A percentile compares a stretch with the other conserved stretches of the same genome.
Evolutionary conservation across 2,113 vertebrate genomes (phyloP).

Genomic region (Heterocephalus glaber): DNA sequence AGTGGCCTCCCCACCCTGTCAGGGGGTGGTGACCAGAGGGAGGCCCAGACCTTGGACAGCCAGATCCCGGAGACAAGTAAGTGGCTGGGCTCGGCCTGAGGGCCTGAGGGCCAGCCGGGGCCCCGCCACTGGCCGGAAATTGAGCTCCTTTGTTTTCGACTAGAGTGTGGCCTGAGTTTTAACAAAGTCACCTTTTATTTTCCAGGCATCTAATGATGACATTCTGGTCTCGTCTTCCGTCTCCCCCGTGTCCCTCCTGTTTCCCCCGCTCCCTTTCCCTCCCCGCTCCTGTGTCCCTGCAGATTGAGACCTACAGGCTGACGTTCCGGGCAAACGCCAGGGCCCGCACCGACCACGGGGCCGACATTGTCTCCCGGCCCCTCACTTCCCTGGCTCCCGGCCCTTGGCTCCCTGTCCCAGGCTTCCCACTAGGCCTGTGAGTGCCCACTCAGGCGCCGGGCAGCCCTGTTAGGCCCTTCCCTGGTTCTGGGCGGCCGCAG

Average conservation of each 20-base stretch:
- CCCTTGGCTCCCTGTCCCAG: slow-evolving; percentile 77
- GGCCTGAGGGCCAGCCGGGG: slow-evolving; percentile 70
- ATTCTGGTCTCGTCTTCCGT: slow-evolving; percentile 92
- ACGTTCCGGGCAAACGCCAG: slow-evolving; percentile 93
- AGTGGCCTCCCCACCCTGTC: slow-evolving; percentile 84
- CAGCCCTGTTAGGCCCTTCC: not conserved
- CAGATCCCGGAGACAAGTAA: slow-evolving; percentile 98
- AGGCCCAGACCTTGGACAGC: slow-evolving; percentile 91
- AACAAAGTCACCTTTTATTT: slow-evolving; percentile 92
- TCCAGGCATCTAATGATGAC: slow-evolving; percentile 98
- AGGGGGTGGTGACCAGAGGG: slow-evolving; percentile 88
- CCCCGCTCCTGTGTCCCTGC: slow-evolving; percentile 88
- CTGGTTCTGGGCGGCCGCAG: not conserved
- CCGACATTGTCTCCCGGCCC: slow-evolving; percentile 89
- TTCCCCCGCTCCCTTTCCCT: slow-evolving; percentile 46
- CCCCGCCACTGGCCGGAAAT: slow-evolving; percentile 73
- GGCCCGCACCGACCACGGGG: slow-evolving; percentile 93
- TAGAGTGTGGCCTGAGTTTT: slow-evolving; percentile 68
- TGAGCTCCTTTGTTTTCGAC: slow-evolving; percentile 66
- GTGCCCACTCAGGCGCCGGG: not conserved
- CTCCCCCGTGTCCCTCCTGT: slow-evolving; percentile 78
- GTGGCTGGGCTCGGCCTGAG: slow-evolving; percentile 81
- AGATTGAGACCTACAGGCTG: slow-evolving; percentile 96
- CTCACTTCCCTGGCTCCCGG: slow-evolving; percentile 83
- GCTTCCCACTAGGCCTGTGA: slow-evolving; percentile 56